A percentile compares a stretch with the other conserved stretches of the same genome.
phyloP scores from a whole-genome alignment of 2,113 vertebrate genomes.

The Thomomys bottae region DNA sequence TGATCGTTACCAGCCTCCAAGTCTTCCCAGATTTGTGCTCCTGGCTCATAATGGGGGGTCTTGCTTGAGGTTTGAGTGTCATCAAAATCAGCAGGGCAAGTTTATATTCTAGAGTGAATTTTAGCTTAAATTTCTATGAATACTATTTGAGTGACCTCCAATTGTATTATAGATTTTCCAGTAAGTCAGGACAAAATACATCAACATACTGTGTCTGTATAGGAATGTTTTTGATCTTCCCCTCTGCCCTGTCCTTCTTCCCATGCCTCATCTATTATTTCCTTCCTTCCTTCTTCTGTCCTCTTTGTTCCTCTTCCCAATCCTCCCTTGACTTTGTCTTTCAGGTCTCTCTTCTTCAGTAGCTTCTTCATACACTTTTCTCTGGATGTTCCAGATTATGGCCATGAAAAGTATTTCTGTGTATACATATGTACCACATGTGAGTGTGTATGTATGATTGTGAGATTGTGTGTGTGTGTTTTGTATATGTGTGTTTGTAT shows the following conservation, averaged over 20 bases:
- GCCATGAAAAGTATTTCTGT: too few species aligned
- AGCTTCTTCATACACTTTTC: background rate
- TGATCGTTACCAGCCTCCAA: background rate
- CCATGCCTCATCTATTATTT: too few species aligned
- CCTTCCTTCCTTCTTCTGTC: background rate
- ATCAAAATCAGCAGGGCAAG: background rate
- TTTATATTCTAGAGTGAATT: background rate
- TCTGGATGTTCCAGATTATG: background rate
- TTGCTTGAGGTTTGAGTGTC: background rate
- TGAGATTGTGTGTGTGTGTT: too few species aligned
- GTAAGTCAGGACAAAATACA: background rate
- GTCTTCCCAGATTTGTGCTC: background rate
- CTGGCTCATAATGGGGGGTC: background rate
- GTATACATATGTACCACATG: too few species aligned
- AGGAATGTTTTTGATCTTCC: background rate
- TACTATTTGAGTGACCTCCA: slow-evolving; percentile 10
- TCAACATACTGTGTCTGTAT: background rate
- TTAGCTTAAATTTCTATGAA: slow-evolving; percentile 36
- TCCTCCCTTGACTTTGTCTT: too few species aligned
- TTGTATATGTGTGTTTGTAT: too few species aligned
- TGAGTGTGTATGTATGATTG: too few species aligned
- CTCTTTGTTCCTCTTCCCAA: fast-evolving
- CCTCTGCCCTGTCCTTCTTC: background rate
- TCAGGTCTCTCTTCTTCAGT: background rate
- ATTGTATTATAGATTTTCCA: background rate